Percentiles rank a stretch among this genome's conserved stretches.
phyloP scores from a whole-genome alignment of 2,888 invertebrate genomes.

The Serripes groenlandicus region DNA sequence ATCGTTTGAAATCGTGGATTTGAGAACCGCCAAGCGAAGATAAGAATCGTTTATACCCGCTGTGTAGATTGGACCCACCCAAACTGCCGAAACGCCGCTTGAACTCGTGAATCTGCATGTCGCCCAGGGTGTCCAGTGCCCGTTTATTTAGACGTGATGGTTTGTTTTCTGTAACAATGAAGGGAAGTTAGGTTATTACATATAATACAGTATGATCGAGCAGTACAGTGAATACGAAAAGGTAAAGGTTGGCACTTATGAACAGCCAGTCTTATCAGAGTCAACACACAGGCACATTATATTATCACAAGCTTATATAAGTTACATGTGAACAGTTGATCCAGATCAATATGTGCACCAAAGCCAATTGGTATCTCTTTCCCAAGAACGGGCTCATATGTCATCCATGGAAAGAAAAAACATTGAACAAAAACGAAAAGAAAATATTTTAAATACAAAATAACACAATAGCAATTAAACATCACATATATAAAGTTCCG shows the following conservation, averaged over 20 bases:
- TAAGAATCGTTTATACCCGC: conserved; percentile 48
- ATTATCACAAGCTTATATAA: no score
- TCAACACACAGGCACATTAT: no score
- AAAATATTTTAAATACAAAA: no score
- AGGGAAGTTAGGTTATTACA: not conserved
- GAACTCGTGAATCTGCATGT: conserved; percentile 37
- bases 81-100: conserved; percentile 53
- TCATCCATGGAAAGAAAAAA: no score
- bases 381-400: no score
- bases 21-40: conserved; percentile 43
- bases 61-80: conserved; percentile 50
- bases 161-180: not conserved
- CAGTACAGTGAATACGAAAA: not conserved
- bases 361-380: no score
- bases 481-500: no score
- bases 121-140: conserved; percentile 45
- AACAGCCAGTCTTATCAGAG: not conserved
- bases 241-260: not conserved
- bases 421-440: no score
- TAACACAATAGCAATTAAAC: no score
- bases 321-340: no score
- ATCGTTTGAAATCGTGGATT: conserved; percentile 52
- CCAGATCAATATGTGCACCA: no score
- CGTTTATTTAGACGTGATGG: conserved; percentile 30
- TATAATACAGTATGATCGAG: not conserved